These are phyloP conservation scores for Zaprionus gabonicus DNA, from an alignment of 1,140 invertebrate species.

Conservation along the genomic window DNA sequence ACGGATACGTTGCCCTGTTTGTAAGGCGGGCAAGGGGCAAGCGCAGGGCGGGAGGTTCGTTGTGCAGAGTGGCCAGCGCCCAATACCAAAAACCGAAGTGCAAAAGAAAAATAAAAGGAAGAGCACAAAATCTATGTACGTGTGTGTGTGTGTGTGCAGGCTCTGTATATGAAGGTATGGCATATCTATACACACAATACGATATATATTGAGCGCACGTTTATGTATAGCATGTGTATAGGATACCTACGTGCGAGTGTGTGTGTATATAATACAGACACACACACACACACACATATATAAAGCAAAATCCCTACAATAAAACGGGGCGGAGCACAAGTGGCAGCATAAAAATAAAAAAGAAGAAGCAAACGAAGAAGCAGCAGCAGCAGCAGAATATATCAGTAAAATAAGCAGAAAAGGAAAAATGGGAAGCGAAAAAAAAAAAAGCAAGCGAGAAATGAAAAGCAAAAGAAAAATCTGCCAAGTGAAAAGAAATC, in stretches of 20 bases:
- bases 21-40: neutral
- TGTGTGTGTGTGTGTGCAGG: conserved; percentile 40
- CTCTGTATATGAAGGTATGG: conserved; percentile 19
- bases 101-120: conserved; percentile 22
- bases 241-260: conserved; percentile 15
- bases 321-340: conserved; percentile 81
- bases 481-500: conserved; percentile 82
- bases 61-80: conserved; percentile 53
- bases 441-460: conserved; percentile 54
- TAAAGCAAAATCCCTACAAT: conserved; percentile 75
- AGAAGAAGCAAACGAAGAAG: conserved; percentile 42
- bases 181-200: conserved; percentile 55
- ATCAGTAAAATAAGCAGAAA: conserved; percentile 39
- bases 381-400: conserved; percentile 11
- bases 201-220: conserved; percentile 52
- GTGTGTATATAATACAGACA: conserved; percentile 26
- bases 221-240: conserved; percentile 43
- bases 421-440: conserved; percentile 31
- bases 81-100: conserved; percentile 53
- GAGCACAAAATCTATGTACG: conserved; percentile 29
- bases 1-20: conserved; percentile 6
- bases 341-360: conserved; percentile 50
- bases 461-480: conserved; percentile 76
- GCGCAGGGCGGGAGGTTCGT: conserved; percentile 32
- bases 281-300: conserved; percentile 43